Conservation (phyloP, 2,888 invertebrate species). For the Melanostoma scalare region DNA sequence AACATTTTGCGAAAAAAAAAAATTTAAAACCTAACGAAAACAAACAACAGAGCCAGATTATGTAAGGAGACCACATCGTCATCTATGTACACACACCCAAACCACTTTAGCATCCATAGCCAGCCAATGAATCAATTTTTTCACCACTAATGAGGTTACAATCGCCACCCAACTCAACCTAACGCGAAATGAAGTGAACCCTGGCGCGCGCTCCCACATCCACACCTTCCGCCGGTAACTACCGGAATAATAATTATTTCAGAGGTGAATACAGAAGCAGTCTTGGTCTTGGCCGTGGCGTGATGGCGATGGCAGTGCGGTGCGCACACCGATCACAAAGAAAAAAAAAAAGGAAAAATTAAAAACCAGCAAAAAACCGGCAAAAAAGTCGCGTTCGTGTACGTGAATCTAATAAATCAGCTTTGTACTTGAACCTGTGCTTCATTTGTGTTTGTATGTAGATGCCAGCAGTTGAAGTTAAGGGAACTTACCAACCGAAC, state of each 20-base stretch:
- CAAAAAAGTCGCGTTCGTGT: constrained; percentile 57
- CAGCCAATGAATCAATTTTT: constrained; percentile 64
- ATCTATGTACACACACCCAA: neutral
- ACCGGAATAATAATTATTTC: constrained; percentile 68
- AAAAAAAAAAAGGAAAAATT: constrained; percentile 23
- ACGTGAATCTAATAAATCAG: constrained; percentile 72
- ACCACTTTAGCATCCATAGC: constrained; percentile 7
- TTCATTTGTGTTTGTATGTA: constrained; percentile 58
- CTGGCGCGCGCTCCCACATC: constrained; percentile 69
- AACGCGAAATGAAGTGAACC: constrained; percentile 46
- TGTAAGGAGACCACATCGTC: neutral
- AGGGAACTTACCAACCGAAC: neutral
- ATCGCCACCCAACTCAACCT: constrained; percentile 56
- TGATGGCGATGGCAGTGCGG: neutral
- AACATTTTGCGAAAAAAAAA: constrained; percentile 10
- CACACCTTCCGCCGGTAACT: constrained; percentile 69
- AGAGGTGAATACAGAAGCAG: constrained; percentile 69
- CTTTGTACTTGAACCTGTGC: constrained; percentile 71
- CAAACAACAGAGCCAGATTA: too few species aligned
- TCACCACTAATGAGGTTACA: constrained; percentile 70
- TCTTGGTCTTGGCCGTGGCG: neutral
- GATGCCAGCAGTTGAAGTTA: constrained; percentile 8
- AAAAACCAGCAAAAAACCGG: constrained; percentile 32
- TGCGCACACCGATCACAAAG: neutral
- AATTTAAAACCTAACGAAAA: constrained; percentile 29